Percentiles rank a stretch among this genome's conserved stretches.
phyloP scores from a whole-genome alignment of 2,113 vertebrate species.

The Brachyhypopomus occidentalis region DNA sequence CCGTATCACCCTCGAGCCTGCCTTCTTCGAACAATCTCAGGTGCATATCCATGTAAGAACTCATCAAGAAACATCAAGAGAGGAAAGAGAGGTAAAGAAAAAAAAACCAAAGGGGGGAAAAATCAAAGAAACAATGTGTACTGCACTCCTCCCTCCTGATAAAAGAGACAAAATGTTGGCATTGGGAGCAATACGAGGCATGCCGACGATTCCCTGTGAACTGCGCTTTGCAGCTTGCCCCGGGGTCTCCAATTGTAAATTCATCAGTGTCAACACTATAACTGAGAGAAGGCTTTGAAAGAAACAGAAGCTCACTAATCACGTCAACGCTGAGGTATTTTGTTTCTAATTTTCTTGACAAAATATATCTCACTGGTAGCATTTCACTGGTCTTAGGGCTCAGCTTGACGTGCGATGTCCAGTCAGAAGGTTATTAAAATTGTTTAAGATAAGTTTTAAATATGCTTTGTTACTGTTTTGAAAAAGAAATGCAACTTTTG shows the following conservation, averaged over 20 bases:
- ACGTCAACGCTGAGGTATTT: slow-evolving; percentile 58
- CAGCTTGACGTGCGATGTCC: not conserved
- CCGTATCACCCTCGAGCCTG: not conserved
- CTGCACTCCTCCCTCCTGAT: slow-evolving; percentile 31
- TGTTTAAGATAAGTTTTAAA: not conserved
- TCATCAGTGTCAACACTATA: slow-evolving; percentile 71
- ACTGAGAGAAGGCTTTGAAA: slow-evolving; percentile 56
- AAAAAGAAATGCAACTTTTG: too few species aligned
- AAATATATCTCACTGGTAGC: slow-evolving; percentile 37
- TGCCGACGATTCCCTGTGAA: slow-evolving; percentile 61
- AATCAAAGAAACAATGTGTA: slow-evolving; percentile 44
- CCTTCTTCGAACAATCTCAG: slow-evolving; percentile 24
- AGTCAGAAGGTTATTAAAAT: slow-evolving; percentile 18
- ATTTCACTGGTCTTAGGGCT: slow-evolving; percentile 23
- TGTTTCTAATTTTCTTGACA: slow-evolving; percentile 50
- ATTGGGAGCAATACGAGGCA: slow-evolving; percentile 47
- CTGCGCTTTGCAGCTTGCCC: slow-evolving; percentile 71
- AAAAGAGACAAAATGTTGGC: slow-evolving; percentile 38
- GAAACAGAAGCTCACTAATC: slow-evolving; percentile 59
- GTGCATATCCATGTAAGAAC: slow-evolving; percentile 38
- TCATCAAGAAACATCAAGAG: slow-evolving; percentile 27
- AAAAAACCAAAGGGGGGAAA: not conserved
- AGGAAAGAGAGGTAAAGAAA: not conserved
- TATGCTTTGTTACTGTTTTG: not conserved
- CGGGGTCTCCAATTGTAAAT: slow-evolving; percentile 63